Evolutionary conservation across 2,888 invertebrate genomes (phyloP).

Genomic region (Chorisops tibialis): DNA sequence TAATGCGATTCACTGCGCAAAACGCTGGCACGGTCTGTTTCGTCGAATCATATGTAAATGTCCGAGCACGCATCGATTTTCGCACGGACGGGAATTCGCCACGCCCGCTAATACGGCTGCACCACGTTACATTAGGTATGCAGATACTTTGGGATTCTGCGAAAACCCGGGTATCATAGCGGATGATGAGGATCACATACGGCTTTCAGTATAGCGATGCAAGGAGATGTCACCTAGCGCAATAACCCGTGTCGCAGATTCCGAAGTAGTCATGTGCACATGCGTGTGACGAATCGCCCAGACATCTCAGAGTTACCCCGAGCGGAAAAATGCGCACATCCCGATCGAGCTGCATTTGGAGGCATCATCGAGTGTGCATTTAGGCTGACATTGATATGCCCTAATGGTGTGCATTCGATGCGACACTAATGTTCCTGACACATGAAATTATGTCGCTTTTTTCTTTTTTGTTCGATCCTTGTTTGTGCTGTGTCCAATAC

Average conservation of each 20-base stretch:
- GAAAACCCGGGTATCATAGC: too few species aligned
- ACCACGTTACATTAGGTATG: too few species aligned
- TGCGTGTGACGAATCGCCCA: slow-evolving; percentile 30
- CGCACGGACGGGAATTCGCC: background rate
- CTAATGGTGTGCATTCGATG: slow-evolving; percentile 19
- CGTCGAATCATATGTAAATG: slow-evolving; percentile 10
- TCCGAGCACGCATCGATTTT: background rate
- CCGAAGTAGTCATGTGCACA: slow-evolving; percentile 22
- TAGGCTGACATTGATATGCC: slow-evolving; percentile 16
- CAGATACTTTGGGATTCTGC: too few species aligned
- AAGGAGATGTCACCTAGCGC: background rate
- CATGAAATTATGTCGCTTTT: slow-evolving; percentile 17
- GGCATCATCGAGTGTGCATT: background rate
- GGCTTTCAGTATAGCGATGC: too few species aligned
- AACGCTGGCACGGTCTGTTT: background rate
- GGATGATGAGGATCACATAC: too few species aligned
- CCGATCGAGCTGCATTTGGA: slow-evolving; percentile 9
- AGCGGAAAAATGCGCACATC: slow-evolving; percentile 16
- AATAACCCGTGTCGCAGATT: background rate
- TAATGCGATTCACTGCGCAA: background rate
- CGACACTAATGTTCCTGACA: slow-evolving; percentile 22
- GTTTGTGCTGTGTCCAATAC: background rate
- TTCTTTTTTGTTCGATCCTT: slow-evolving; percentile 9
- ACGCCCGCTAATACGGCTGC: background rate
- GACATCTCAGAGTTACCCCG: slow-evolving; percentile 23